A percentile compares a stretch with the other conserved stretches of the same genome.
These are phyloP conservation scores for Steatornis caripensis DNA, from an alignment of 2,113 vertebrate genomes.

Conservation along the genomic window DNA sequence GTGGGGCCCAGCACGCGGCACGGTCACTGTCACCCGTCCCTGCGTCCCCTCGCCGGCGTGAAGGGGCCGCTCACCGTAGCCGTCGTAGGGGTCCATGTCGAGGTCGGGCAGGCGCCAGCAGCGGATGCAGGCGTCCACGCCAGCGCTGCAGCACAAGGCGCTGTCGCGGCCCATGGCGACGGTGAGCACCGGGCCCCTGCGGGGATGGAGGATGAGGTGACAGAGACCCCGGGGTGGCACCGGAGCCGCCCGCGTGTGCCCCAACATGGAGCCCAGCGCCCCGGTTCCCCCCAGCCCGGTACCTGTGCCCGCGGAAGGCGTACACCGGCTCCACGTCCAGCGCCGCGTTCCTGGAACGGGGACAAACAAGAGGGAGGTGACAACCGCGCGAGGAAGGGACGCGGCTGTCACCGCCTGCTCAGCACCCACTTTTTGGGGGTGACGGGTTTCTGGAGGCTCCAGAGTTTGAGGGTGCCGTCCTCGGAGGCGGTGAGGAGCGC, in stretches of 20 bases:
- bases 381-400: too few species aligned
- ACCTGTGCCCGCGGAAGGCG: slow-evolving; percentile 91
- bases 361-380: not conserved
- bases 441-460: slow-evolving; percentile 91
- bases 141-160: slow-evolving; percentile 83
- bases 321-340: slow-evolving; percentile 91
- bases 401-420: too few species aligned
- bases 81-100: slow-evolving; percentile 88
- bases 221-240: not conserved
- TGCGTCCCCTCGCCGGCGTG: accelerated
- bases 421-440: slow-evolving; percentile 86
- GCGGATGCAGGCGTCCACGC: slow-evolving; percentile 79
- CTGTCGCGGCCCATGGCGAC: slow-evolving; percentile 81
- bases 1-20: too few species aligned
- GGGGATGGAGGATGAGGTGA: not conserved
- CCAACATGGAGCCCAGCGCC: slow-evolving; percentile 16
- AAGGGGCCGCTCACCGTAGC: slow-evolving; percentile 77
- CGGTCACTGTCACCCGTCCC: not conserved
- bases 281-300: not conserved
- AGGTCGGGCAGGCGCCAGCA: slow-evolving; percentile 90
- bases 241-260: slow-evolving; percentile 73
- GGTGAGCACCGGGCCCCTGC: slow-evolving; percentile 84
- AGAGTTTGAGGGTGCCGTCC: slow-evolving; percentile 89
- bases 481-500: slow-evolving; percentile 87
- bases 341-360: slow-evolving; percentile 77